Conservation (phyloP, 2,888 invertebrate genomes). For the Bruchidius siliquastri region DNA sequence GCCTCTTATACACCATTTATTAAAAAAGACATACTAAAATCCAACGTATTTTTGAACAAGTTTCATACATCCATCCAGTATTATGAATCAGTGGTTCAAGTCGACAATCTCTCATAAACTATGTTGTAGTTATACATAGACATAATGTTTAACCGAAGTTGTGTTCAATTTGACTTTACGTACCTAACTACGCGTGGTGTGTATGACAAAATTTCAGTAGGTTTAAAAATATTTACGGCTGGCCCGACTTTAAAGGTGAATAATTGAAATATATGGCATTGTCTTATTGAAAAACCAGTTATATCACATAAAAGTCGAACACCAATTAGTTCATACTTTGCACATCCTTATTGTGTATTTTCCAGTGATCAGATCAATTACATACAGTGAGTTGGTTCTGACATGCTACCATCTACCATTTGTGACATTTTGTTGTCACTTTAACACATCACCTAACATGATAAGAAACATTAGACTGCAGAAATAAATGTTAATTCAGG, state of each 20-base stretch:
- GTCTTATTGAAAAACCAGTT: no score
- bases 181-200: constrained; percentile 45
- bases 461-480: no score
- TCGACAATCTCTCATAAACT: constrained; percentile 27
- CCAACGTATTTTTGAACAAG: background rate
- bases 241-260: constrained; percentile 30
- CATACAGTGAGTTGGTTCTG: no score
- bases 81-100: constrained; percentile 28
- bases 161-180: constrained; percentile 47
- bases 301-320: no score
- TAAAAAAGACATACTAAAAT: background rate
- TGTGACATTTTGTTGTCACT: no score
- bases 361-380: no score
- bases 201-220: constrained; percentile 35
- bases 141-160: constrained; percentile 43
- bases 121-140: constrained; percentile 38
- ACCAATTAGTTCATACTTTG: no score
- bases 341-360: no score
- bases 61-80: background rate
- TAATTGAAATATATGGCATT: constrained; percentile 3
- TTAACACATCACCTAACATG: no score
- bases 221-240: constrained; percentile 32
- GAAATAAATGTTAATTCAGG: no score
- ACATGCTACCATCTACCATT: no score
- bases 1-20: no score